These are phyloP conservation scores for Limonius californicus DNA, from an alignment of 1,140 invertebrate genomes.

Conservation along the genomic window DNA sequence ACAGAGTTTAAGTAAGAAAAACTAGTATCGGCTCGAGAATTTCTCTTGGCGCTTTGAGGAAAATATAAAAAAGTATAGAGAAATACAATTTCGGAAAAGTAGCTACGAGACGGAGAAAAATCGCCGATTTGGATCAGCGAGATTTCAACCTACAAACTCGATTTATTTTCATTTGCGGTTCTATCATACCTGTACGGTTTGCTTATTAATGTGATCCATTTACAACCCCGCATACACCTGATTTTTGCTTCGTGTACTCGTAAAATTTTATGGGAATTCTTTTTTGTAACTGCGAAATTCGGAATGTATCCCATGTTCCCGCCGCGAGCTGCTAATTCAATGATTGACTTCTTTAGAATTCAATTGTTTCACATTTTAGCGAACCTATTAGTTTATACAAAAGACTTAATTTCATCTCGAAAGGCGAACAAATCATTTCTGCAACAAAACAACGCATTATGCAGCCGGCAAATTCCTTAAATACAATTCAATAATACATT, in stretches of 20 bases:
- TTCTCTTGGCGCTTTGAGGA: constrained; percentile 22
- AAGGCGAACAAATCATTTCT: not conserved
- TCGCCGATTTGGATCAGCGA: constrained; percentile 19
- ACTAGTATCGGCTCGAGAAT: constrained; percentile 26
- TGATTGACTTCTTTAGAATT: too few relatives aligned
- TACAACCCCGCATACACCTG: too few relatives aligned
- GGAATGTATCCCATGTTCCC: too few relatives aligned
- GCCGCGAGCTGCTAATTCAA: not conserved
- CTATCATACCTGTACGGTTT: not conserved
- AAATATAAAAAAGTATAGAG: constrained; percentile 24
- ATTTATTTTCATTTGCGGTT: constrained; percentile 19
- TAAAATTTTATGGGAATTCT: not conserved
- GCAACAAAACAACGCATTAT: not conserved
- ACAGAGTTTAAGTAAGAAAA: constrained; percentile 27
- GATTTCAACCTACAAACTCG: constrained; percentile 14
- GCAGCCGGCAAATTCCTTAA: not conserved
- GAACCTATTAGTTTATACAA: not conserved
- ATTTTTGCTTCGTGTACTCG: too few relatives aligned
- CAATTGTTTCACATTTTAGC: too few relatives aligned
- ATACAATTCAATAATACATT: constrained; percentile 11
- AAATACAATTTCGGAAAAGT: constrained; percentile 26
- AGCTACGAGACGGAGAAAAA: constrained; percentile 21
- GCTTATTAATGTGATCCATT: not conserved
- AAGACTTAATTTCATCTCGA: not conserved
- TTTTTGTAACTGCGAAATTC: not conserved